Percentiles rank a stretch among this genome's conserved stretches.
These are phyloP conservation scores for Heliconius eleuchia DNA, from an alignment of 1,140 invertebrate genomes.

Conservation along the genomic window DNA sequence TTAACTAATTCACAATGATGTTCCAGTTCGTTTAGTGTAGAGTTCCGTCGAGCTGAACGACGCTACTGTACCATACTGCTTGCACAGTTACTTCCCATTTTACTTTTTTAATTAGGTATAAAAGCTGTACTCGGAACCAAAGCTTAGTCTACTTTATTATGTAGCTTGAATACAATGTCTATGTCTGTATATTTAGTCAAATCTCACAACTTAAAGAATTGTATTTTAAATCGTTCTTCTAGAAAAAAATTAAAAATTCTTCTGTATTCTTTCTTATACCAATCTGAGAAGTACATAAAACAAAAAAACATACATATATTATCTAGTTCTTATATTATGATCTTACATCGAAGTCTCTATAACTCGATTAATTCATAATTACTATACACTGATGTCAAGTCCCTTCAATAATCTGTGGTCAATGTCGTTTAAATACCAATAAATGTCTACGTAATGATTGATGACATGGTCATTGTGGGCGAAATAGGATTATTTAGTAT, in stretches of 20 bases:
- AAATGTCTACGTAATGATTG: not conserved
- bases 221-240: too few relatives aligned
- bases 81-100: not conserved
- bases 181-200: too few relatives aligned
- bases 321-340: not conserved
- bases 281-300: too few relatives aligned
- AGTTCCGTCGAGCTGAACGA: not conserved
- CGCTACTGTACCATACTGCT: not conserved
- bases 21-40: not conserved
- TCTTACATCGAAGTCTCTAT: not conserved
- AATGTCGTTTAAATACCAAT: constrained; percentile 10
- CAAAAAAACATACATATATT: too few relatives aligned
- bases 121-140: too few relatives aligned
- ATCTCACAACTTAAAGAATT: too few relatives aligned
- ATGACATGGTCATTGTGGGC: not conserved
- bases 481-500: not conserved
- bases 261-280: too few relatives aligned
- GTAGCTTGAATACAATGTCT: too few relatives aligned
- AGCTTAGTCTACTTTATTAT: too few relatives aligned
- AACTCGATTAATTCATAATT: not conserved
- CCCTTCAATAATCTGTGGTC: constrained; percentile 6
- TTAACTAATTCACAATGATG: not conserved
- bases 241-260: too few relatives aligned
- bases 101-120: not conserved
- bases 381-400: not conserved